Percentiles rank a stretch among this genome's conserved stretches.
Evolutionary conservation across 2,888 invertebrate genomes (phyloP).

Genomic region (Dolichopus griseipennis): DNA sequence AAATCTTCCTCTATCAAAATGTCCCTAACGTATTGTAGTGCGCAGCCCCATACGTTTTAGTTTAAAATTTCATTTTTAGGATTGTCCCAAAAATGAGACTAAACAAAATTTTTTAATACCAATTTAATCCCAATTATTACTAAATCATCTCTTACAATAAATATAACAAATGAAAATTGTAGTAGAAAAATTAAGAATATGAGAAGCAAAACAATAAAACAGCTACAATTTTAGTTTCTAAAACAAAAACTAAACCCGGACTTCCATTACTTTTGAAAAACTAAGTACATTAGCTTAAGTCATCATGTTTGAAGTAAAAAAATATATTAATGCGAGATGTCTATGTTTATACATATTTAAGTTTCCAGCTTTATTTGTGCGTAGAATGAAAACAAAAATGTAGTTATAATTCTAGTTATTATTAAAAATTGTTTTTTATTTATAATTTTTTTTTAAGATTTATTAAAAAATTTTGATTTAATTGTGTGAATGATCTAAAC

Average conservation of each 20-base stretch:
- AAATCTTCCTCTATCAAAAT: too few species aligned
- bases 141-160: constrained; percentile 15
- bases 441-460: background rate
- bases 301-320: background rate
- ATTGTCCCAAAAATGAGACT: background rate
- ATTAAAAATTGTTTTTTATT: background rate
- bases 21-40: too few species aligned
- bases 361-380: background rate
- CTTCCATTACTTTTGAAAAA: constrained; percentile 43
- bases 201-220: constrained; percentile 36
- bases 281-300: constrained; percentile 29
- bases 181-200: constrained; percentile 18
- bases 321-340: background rate
- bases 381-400: background rate
- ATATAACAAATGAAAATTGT: background rate
- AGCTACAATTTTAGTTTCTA: constrained; percentile 43
- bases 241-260: constrained; percentile 45
- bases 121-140: constrained; percentile 13
- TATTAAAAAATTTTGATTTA: background rate
- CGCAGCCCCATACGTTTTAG: too few species aligned
- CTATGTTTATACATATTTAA: background rate
- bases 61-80: constrained; percentile 8
- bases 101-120: background rate
- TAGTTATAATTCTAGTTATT: background rate
- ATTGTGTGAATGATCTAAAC: background rate